Evolutionary conservation across 2,113 vertebrate genomes (phyloP), one percentile per base, ranked within the genome.

Genomic region (Galbula dea): DNA sequence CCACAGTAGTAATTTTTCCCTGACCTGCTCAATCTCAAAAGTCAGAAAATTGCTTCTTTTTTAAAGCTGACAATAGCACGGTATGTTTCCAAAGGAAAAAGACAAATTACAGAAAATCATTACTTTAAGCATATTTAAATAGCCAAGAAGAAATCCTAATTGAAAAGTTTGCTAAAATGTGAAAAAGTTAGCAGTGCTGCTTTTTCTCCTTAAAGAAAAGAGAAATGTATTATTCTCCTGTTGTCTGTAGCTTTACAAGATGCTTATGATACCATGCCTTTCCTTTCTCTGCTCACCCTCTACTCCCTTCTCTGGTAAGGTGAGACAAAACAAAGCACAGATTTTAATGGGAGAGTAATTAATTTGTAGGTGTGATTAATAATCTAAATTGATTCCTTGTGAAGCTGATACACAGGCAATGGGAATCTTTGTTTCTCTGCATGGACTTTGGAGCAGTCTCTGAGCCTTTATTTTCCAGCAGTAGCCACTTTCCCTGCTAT

Each of bases 11-110:
- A 97, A 98, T 98, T 98, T 98, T 97, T 97, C 86, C 88, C 69
- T 98, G 98, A 98, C 98, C 97, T 97, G 93, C 97, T 98, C 97
- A 97, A 97, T 98, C 97, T 98, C 97, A 93, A 97, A 98, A 98
- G 98, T 98, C 97, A 98, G 97, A 96, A 98, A 98, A 98, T 98
- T 98, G 98, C 97, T 98, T 97, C 98, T 98, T 98, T 98, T 98
- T 98, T 97, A 97, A 98, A 98, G 97, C 97, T 98, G 97, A 98
- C 98, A 98, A 98, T 98, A 96, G 98, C 98, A 97, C 96, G 94
- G 97, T 98, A 97, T 98, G 97, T 97, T 98, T 98, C 97, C 97
- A 97, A 97, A 97, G 95, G 90, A 96, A 96, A 97, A 96, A 95
- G 97, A 97, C 97, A 98, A 98, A 98, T 98, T 98, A 97, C 96